A percentile compares a stretch with the other conserved stretches of the same genome.
These are phyloP conservation scores for Actinia tenebrosa DNA, from an alignment of 64 coral and sea anemone species.

Conservation along the genomic window DNA sequence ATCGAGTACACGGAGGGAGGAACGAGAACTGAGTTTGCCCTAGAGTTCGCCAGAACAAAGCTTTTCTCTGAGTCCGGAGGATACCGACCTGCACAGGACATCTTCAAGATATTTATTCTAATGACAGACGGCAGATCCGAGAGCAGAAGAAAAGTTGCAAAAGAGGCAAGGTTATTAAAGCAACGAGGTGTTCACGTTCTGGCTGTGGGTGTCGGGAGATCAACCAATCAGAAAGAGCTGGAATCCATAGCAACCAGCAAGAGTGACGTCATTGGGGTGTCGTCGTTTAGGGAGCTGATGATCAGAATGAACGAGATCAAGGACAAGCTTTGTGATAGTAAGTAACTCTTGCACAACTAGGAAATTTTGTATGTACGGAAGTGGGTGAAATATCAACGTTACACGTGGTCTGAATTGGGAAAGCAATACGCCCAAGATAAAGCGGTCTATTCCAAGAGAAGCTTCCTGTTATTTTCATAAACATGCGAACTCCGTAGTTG, in stretches of 20 bases:
- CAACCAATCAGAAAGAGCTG: not conserved
- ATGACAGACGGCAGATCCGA: conserved; percentile 46
- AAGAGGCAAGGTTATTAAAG: conserved; percentile 20
- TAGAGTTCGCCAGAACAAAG: conserved; percentile 31
- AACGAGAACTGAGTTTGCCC: conserved; percentile 39
- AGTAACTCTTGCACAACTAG: not conserved
- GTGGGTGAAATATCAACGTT: no score
- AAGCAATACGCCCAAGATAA: no score
- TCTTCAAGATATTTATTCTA: conserved; percentile 39
- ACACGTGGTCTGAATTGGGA: no score
- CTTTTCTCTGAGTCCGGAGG: conserved; percentile 16
- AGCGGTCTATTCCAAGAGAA: no score
- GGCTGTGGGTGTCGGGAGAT: conserved; percentile 37
- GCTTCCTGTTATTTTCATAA: no score
- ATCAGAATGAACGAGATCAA: conserved; percentile 29
- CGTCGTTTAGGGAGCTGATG: conserved; percentile 37
- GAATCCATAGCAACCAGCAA: conserved; percentile 10
- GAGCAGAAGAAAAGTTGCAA: not conserved
- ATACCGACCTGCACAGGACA: not conserved
- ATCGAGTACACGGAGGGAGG: conserved; percentile 44
- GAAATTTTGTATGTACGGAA: no score
- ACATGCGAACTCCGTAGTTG: no score
- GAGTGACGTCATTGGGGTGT: conserved; percentile 23
- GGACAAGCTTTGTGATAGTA: conserved; percentile 49
- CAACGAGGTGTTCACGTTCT: conserved; percentile 27